phyloP scores from a whole-genome alignment of 2,888 invertebrate genomes.

The Harpalus rufipes region DNA sequence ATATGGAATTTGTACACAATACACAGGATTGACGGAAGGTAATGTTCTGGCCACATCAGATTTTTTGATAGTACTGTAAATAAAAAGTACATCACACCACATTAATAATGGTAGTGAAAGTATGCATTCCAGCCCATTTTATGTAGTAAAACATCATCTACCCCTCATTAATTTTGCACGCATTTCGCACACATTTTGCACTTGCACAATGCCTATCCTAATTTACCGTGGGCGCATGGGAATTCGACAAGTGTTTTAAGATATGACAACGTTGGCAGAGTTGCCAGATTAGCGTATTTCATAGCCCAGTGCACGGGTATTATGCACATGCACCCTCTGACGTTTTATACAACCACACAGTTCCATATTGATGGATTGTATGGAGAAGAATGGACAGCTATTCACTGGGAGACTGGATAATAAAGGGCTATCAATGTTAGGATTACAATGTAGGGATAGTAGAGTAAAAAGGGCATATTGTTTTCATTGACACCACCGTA shows the following conservation, averaged over 20 bases:
- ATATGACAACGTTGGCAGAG: conserved; percentile 36
- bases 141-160: too few relatives aligned
- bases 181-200: conserved; percentile 3
- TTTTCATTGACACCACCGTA: too few relatives aligned
- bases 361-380: background rate
- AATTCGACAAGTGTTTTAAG: conserved; percentile 56
- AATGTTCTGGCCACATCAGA: too few relatives aligned
- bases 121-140: too few relatives aligned
- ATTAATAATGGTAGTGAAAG: too few relatives aligned
- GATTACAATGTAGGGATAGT: background rate
- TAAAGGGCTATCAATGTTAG: conserved; percentile 20
- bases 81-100: too few relatives aligned
- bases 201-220: background rate
- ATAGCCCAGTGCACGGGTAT: conserved; percentile 6
- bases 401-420: background rate
- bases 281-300: conserved; percentile 26
- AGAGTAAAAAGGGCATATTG: too few relatives aligned
- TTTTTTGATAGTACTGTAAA: too few relatives aligned
- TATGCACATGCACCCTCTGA: conserved; percentile 3
- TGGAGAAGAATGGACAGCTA: background rate
- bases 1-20: too few relatives aligned
- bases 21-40: too few relatives aligned
- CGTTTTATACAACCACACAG: background rate
- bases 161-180: conserved; percentile 8
- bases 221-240: conserved; percentile 40